Percentiles rank a stretch among this genome's conserved stretches.
These are phyloP conservation scores for Myanophis thanlyinensis DNA, from an alignment of 2,113 vertebrate species.

Conservation along the genomic window DNA sequence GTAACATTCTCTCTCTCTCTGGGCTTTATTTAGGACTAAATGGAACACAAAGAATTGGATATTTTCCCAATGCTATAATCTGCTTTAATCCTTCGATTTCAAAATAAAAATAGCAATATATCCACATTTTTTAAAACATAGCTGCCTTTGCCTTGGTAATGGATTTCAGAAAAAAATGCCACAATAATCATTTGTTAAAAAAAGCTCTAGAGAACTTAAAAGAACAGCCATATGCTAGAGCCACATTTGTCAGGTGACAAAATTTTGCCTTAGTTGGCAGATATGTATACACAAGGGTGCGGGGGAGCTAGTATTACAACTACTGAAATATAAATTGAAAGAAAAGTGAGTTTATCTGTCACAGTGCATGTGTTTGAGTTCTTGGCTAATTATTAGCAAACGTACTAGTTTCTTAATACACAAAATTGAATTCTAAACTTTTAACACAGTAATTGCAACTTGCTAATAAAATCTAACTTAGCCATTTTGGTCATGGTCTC, in stretches of 20 bases:
- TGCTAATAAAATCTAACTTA: neutral
- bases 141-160: neutral
- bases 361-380: neutral
- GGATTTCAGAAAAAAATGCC: neutral
- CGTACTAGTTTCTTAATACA: neutral
- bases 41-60: constrained; percentile 66
- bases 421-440: neutral
- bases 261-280: neutral
- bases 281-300: neutral
- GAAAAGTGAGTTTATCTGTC: neutral
- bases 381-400: neutral
- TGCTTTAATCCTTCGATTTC: constrained; percentile 63
- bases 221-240: neutral
- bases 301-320: neutral
- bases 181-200: neutral
- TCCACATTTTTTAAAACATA: constrained; percentile 26
- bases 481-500: neutral
- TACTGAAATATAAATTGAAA: neutral
- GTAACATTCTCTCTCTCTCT: constrained; percentile 56
- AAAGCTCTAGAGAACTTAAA: neutral
- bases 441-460: neutral
- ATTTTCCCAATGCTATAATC: constrained; percentile 71
- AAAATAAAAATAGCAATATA: constrained; percentile 55
- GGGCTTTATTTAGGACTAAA: constrained; percentile 69
- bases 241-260: neutral